Percentiles rank a stretch among this genome's conserved stretches.
Conservation (phyloP, 2,113 vertebrate species). For the Passer domesticus region DNA sequence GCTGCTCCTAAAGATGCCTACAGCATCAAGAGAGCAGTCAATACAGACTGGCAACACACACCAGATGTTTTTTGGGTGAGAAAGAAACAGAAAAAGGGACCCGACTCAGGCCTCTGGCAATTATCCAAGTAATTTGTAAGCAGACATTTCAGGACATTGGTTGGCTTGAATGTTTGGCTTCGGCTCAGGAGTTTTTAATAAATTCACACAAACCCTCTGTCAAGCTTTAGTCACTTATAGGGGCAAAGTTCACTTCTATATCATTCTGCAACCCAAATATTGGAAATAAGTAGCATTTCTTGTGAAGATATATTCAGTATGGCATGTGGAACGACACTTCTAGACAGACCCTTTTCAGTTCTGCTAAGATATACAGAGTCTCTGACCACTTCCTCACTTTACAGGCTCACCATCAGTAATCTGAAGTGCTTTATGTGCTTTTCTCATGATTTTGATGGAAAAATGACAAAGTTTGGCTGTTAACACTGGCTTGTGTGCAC, state of each 20-base stretch:
- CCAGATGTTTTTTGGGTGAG: conserved; percentile 27
- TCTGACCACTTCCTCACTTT: background rate
- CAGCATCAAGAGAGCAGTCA: background rate
- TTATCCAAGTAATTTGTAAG: conserved; percentile 52
- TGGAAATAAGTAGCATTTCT: conserved; percentile 45
- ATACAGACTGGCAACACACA: background rate
- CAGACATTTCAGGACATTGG: background rate
- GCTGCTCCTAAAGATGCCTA: background rate
- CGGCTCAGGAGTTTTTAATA: conserved; percentile 16
- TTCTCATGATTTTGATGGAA: background rate
- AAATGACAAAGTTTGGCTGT: background rate
- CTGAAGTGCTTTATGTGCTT: background rate
- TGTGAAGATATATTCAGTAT: background rate
- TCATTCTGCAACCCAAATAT: conserved; percentile 22
- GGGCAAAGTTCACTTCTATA: background rate
- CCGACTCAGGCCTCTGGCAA: background rate
- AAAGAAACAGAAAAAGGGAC: background rate
- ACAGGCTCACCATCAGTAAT: background rate
- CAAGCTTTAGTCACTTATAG: conserved; percentile 24
- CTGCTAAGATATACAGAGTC: background rate
- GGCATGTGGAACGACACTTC: background rate
- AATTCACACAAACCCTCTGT: conserved; percentile 31
- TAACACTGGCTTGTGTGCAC: background rate
- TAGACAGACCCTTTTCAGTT: background rate
- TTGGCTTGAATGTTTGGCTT: conserved; percentile 33